phyloP scores from a whole-genome alignment of 2,797 vertebrate genomes.

The Rousettus madagascariensis region DNA sequence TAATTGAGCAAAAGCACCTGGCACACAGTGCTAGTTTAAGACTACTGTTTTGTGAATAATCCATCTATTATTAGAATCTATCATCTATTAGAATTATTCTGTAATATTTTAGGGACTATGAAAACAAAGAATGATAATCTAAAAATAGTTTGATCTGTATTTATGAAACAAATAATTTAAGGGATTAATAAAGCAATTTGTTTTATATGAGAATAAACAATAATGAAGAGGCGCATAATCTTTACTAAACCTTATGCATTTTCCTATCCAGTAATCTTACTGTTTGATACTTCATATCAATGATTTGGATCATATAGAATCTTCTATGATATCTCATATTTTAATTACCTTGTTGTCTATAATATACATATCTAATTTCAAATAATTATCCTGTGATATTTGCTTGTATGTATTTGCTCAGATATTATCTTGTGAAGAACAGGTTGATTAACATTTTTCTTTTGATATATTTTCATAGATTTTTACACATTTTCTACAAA shows the following conservation, averaged over 20 bases:
- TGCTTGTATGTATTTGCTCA: conserved; percentile 57
- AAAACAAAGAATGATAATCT: background rate
- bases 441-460: conserved; percentile 80
- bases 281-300: background rate
- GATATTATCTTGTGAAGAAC: conserved; percentile 78
- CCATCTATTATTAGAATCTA: background rate
- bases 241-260: background rate
- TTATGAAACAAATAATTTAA: conserved; percentile 10
- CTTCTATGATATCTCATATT: conserved; percentile 71
- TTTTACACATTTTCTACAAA: conserved; percentile 76
- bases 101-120: background rate
- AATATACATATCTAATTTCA: conserved; percentile 79
- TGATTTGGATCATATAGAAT: conserved; percentile 68
- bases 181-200: background rate
- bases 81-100: background rate
- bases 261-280: conserved; percentile 37
- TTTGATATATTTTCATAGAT: conserved; percentile 80
- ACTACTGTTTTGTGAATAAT: conserved; percentile 39
- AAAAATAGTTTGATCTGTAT: background rate
- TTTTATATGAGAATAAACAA: background rate
- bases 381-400: conserved; percentile 79
- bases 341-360: conserved; percentile 76
- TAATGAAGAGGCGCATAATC: background rate
- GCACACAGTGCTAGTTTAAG: background rate
- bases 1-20: background rate